Evolutionary conservation across 2,888 invertebrate species (phyloP).

Genomic region (Synanthedon formicaeformis): DNA sequence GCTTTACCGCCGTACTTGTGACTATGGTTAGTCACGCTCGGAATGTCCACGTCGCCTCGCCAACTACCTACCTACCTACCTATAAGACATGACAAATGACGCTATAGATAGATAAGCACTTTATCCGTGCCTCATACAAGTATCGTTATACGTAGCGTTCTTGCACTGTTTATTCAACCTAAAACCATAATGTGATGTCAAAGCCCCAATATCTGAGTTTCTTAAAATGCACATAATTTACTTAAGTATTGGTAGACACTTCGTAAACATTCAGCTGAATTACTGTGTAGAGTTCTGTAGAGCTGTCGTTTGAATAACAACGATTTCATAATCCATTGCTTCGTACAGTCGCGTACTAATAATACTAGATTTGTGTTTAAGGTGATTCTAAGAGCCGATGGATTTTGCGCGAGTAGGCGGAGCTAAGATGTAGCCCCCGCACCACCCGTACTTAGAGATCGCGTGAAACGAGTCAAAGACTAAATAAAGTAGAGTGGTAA

Average conservation of each 20-base stretch:
- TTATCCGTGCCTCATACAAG: background rate
- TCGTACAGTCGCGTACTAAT: too few species aligned
- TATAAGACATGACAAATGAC: conserved; percentile 30
- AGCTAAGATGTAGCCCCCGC: too few species aligned
- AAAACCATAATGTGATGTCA: conserved; percentile 4
- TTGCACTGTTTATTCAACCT: too few species aligned
- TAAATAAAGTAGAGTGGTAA: too few species aligned
- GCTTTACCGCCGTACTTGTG: conserved; percentile 38
- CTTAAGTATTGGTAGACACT: conserved; percentile 12
- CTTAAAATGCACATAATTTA: conserved; percentile 10
- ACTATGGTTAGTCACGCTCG: conserved; percentile 54
- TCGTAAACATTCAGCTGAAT: conserved; percentile 19
- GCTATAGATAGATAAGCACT: background rate
- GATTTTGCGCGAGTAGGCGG: too few species aligned
- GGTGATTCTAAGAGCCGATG: too few species aligned
- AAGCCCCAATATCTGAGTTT: conserved; percentile 11
- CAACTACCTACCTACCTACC: conserved; percentile 2
- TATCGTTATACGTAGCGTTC: background rate
- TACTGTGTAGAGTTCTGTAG: too few species aligned
- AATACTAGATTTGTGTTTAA: too few species aligned
- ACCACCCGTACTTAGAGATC: too few species aligned
- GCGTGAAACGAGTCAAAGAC: too few species aligned
- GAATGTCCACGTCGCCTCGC: conserved; percentile 43
- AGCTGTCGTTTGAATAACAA: too few species aligned
- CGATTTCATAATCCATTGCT: too few species aligned